Percentiles rank a stretch among this genome's conserved stretches.
phyloP scores from a whole-genome alignment of 2,888 invertebrate species.

The Lochmaea crataegi region DNA sequence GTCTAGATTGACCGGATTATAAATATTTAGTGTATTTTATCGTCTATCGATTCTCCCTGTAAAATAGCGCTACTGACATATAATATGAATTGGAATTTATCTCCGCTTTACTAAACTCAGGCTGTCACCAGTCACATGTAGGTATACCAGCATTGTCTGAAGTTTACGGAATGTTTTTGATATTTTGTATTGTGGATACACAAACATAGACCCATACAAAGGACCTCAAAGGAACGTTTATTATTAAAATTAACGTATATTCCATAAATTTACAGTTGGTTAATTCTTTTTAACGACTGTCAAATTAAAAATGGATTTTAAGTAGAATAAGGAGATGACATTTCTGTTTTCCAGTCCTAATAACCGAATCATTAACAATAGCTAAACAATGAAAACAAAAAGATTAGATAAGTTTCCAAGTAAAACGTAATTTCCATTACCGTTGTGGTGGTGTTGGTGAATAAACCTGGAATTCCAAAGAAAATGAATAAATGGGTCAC shows the following conservation, averaged over 20 bases:
- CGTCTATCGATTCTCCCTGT: not conserved
- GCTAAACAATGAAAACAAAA: no score
- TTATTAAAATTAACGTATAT: no score
- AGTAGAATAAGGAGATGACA: no score
- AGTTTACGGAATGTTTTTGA: conserved; percentile 15
- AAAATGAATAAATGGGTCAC: not conserved
- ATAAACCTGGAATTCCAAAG: not conserved
- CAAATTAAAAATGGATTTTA: no score
- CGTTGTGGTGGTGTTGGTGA: no score
- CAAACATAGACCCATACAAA: not conserved
- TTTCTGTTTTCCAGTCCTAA: no score
- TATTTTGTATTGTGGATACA: conserved; percentile 8
- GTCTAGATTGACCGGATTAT: no score
- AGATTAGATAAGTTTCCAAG: not conserved
- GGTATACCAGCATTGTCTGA: not conserved
- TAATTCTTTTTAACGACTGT: no score
- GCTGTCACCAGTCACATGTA: not conserved
- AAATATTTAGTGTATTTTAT: no score
- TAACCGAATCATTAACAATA: no score
- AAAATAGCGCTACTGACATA: not conserved
- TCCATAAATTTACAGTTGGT: no score
- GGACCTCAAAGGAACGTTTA: not conserved
- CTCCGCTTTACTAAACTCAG: not conserved
- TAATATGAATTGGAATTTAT: not conserved
- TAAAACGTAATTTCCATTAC: not conserved